Evolutionary conservation across 1,140 invertebrate genomes (phyloP).

Genomic region (Holotrichia oblita): DNA sequence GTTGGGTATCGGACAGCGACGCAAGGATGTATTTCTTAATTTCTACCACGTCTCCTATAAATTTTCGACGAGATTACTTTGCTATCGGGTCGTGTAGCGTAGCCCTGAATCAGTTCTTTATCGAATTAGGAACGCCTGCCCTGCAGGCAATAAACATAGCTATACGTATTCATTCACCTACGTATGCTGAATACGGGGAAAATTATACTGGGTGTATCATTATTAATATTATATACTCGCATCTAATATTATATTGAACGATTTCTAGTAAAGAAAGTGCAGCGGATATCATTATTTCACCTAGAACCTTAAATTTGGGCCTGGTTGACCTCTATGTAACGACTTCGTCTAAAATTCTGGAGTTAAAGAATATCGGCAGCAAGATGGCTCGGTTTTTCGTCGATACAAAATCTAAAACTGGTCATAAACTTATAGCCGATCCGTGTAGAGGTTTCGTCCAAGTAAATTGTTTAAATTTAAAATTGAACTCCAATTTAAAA

Average conservation of each 20-base stretch:
- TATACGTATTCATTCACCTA: no score
- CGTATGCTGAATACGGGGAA: no score
- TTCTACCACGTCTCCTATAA: conserved; percentile 7
- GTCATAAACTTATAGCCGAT: background rate
- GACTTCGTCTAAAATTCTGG: background rate
- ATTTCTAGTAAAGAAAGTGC: background rate
- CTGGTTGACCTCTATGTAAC: background rate
- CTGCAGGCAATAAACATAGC: background rate
- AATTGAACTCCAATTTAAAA: no score
- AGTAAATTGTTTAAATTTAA: background rate
- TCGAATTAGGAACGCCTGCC: background rate
- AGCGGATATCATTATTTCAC: background rate
- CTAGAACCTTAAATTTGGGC: background rate
- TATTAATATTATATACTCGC: no score
- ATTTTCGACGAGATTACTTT: conserved; percentile 5
- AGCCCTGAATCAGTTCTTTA: background rate
- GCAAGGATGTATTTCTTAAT: conserved; percentile 10
- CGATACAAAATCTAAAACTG: background rate
- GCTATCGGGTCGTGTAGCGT: background rate
- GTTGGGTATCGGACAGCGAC: background rate
- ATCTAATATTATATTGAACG: no score
- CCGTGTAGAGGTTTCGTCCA: background rate
- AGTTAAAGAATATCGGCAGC: background rate
- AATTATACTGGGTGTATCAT: no score
- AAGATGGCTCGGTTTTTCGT: background rate